phyloP scores from a whole-genome alignment of 2,113 vertebrate genomes.

The Dicrurus megarhynchus region DNA sequence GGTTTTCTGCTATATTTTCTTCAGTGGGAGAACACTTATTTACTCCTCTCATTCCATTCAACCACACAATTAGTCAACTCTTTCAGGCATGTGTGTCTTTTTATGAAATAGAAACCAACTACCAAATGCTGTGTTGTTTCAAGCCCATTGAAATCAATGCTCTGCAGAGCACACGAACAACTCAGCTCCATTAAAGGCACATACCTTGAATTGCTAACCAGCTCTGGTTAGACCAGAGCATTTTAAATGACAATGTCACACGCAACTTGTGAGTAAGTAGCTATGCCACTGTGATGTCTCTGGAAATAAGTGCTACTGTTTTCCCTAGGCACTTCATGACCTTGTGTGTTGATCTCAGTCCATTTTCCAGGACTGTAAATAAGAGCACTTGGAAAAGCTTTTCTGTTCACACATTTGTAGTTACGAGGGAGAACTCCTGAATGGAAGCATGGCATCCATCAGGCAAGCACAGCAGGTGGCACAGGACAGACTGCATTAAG shows the following conservation, averaged over 20 bases:
- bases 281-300: constrained; percentile 39
- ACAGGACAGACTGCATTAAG: constrained; percentile 33
- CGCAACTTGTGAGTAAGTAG: constrained; percentile 38
- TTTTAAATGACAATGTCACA: constrained; percentile 57
- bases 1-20: neutral
- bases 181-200: neutral
- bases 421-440: constrained; percentile 34
- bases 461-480: constrained; percentile 38
- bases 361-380: constrained; percentile 65
- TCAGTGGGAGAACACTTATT: neutral
- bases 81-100: neutral
- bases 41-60: neutral
- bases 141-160: neutral
- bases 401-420: constrained; percentile 62
- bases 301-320: constrained; percentile 43
- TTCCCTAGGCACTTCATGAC: constrained; percentile 42
- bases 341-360: constrained; percentile 55
- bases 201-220: constrained; percentile 2
- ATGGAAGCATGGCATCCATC: constrained; percentile 49
- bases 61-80: neutral
- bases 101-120: constrained; percentile 55
- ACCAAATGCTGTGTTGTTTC: neutral
- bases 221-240: constrained; percentile 18
- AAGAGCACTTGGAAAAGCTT: constrained; percentile 60
- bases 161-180: neutral